Evolutionary conservation across 2,888 invertebrate genomes (phyloP).

Genomic region (Tigriopus californicus): DNA sequence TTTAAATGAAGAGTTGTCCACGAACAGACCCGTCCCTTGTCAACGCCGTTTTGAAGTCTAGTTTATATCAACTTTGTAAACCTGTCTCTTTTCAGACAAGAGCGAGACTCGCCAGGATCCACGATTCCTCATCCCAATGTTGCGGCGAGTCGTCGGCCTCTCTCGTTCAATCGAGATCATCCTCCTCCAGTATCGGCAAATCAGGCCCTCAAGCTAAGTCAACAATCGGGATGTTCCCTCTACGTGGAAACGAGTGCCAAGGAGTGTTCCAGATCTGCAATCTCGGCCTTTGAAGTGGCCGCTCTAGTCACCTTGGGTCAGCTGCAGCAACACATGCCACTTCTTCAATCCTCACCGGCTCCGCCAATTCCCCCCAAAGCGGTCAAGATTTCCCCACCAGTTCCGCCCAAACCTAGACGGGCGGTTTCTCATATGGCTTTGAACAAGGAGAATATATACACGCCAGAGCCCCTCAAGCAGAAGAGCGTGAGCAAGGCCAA

Average conservation of each 20-base stretch:
- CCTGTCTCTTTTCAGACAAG: no score
- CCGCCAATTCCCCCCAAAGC: background rate
- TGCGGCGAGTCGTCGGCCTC: no score
- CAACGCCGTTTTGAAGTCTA: no score
- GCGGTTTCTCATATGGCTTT: background rate
- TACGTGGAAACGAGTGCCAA: constrained; percentile 46
- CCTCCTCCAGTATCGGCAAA: constrained; percentile 40
- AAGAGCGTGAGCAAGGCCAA: background rate
- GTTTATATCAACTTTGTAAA: no score
- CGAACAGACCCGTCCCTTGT: no score
- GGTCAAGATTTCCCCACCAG: background rate
- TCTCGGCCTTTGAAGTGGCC: constrained; percentile 45
- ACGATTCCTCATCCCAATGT: no score
- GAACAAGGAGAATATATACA: constrained; percentile 11
- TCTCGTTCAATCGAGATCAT: constrained; percentile 21
- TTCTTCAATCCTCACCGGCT: background rate
- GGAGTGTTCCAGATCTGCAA: constrained; percentile 39
- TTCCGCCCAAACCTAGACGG: constrained; percentile 1
- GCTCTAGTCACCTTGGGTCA: constrained; percentile 39
- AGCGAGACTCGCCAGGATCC: no score
- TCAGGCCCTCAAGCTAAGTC: constrained; percentile 42
- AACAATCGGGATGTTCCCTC: constrained; percentile 42
- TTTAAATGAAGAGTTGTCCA: no score
- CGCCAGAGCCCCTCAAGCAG: background rate
- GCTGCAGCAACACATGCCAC: background rate